Conservation (phyloP, 2,797 vertebrate genomes). For the Acrossocheilus wenchowensis region DNA sequence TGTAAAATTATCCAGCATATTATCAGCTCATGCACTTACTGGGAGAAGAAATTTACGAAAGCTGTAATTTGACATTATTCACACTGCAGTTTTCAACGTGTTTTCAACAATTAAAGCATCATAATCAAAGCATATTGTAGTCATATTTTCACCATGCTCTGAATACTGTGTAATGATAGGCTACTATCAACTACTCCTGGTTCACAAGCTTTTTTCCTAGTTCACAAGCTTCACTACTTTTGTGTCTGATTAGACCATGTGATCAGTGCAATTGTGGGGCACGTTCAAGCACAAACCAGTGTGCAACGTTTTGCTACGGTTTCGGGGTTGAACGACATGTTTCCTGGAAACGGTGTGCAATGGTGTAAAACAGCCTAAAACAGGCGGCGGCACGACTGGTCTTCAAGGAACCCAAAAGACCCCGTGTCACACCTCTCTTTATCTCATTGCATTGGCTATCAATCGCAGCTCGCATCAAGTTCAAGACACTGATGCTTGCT, state of each 20-base stretch:
- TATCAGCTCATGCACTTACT: neutral
- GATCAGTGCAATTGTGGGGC: no score
- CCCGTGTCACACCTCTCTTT: no score
- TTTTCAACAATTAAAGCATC: neutral
- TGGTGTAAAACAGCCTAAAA: no score
- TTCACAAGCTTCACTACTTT: constrained; percentile 5
- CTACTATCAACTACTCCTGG: constrained; percentile 4
- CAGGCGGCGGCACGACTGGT: no score
- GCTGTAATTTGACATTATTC: constrained; percentile 16
- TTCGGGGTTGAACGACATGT: no score
- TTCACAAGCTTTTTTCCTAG: constrained; percentile 14
- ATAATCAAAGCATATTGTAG: constrained; percentile 41
- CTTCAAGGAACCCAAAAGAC: no score
- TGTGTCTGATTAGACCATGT: constrained; percentile 32
- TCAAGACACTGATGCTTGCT: no score
- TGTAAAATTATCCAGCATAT: neutral
- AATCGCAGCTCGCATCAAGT: no score
- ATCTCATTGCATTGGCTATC: no score
- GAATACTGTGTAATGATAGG: constrained; percentile 28
- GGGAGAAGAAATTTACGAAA: neutral
- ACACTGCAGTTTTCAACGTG: neutral
- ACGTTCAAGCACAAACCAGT: no score
- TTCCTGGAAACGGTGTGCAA: no score
- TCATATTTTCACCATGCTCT: constrained; percentile 29
- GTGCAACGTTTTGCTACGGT: no score